These are phyloP conservation scores for Eledona agricola DNA, from an alignment of 2,888 invertebrate genomes.

Conservation along the genomic window DNA sequence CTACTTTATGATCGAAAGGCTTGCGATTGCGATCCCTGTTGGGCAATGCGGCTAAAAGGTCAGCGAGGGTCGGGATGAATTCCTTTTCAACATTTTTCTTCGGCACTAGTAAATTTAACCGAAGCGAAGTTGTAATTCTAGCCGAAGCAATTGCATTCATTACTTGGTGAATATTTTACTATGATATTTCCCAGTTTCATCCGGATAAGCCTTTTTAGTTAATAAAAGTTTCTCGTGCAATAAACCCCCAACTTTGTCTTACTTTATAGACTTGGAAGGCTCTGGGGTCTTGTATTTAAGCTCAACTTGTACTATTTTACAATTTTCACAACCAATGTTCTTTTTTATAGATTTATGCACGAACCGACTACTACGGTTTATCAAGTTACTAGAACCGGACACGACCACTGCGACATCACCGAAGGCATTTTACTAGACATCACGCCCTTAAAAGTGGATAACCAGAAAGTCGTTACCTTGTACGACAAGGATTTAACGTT, in stretches of 20 bases:
- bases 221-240: conserved; percentile 29
- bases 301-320: conserved; percentile 24
- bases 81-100: conserved; percentile 25
- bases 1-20: conserved; percentile 32
- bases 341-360: conserved; percentile 64
- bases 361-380: conserved; percentile 71
- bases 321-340: conserved; percentile 18
- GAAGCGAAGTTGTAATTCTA: conserved; percentile 15
- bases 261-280: conserved; percentile 25
- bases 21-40: conserved; percentile 21
- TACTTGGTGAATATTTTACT: conserved; percentile 21
- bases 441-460: conserved; percentile 73
- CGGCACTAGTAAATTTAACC: conserved; percentile 11
- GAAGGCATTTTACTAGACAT: conserved; percentile 76
- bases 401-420: conserved; percentile 76
- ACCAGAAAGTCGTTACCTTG: conserved; percentile 73
- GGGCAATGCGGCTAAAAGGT: conserved; percentile 33
- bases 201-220: conserved; percentile 22
- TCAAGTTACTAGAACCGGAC: conserved; percentile 75
- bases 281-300: conserved; percentile 21
- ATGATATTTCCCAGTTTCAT: conserved; percentile 16
- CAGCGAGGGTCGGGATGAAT: conserved; percentile 17
- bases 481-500: conserved; percentile 78
- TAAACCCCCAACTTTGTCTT: conserved; percentile 31
- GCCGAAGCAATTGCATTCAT: conserved; percentile 24